Evolutionary conservation across 35 echinoderm and acorn worm species (phyloP), one percentile per base, ranked within the genome.

Genomic region (Amphiura filiformis): DNA sequence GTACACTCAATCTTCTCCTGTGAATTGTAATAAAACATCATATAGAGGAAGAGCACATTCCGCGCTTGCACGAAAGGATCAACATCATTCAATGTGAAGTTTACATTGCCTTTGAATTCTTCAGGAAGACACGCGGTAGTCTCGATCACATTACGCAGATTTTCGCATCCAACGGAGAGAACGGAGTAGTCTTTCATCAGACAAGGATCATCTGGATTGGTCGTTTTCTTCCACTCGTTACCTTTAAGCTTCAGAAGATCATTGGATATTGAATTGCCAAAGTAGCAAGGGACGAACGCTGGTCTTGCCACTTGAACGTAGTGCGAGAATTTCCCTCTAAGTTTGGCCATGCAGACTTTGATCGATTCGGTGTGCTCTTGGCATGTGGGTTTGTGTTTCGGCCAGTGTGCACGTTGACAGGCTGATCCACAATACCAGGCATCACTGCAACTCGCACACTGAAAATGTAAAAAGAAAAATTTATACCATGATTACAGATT

Each of bases 211-310:
- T 38, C 49, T 22, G 57, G 30, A 44, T 38, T 38, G 22, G 36
- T 28, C 39, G 23, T n/a, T 1, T 39, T 75, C 18, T 34, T 84
- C 81, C 79, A 77, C 56, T 95, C 93, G 78, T 91, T 91, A 13
- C 47, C 39, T 36, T 88, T 38, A 56, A 95, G 80, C 31, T 95
- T 87, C 40, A 95, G 44, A 0, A 95, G 47, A 39, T 95, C 93
- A 31, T 44, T 78, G 0, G 93, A 89, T 32, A 90, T 65, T 1
- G 85, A 79, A 32, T 95, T 91, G 20, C 93, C 86, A 37, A 91
- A 88, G 52, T 95, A 95, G 52, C 2, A 87, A 9, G 84, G 88
- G 26, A 65, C 22, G 35, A 86, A 78, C 13, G 7, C 44, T 34
- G 14, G 26, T 34, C 37, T 85, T 31, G 35, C 35, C 20, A 70